Conservation (phyloP, 2,113 vertebrate species). For the Pseudorasbora parva region DNA sequence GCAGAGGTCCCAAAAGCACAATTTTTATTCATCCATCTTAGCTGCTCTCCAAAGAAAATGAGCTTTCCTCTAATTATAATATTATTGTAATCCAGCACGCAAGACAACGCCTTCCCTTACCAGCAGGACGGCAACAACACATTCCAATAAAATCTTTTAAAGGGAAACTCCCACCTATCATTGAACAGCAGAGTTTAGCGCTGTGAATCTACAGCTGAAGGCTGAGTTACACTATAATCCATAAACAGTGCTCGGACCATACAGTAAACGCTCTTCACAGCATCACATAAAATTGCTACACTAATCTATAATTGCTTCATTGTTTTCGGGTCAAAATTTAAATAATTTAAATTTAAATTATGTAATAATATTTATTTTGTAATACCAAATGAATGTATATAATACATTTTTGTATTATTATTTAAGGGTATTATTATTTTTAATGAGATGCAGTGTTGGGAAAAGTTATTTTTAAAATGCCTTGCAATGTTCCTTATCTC, state of each 20-base stretch:
- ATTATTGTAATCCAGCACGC: constrained; percentile 48
- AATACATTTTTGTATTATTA: too few species aligned
- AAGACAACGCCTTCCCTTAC: constrained; percentile 34
- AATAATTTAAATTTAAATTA: too few species aligned
- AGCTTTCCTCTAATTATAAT: constrained; percentile 30
- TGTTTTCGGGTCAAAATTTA: too few species aligned
- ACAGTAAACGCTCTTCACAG: neutral
- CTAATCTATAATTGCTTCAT: neutral
- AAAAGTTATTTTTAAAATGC: too few species aligned
- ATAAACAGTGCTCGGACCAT: neutral
- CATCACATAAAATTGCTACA: neutral
- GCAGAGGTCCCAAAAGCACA: neutral
- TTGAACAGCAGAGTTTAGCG: constrained; percentile 5
- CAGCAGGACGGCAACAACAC: constrained; percentile 39
- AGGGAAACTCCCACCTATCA: constrained; percentile 27
- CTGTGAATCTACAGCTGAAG: constrained; percentile 10
- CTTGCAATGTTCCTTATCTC: too few species aligned
- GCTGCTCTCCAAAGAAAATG: constrained; percentile 21
- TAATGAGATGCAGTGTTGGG: too few species aligned
- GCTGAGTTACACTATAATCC: neutral
- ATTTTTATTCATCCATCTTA: constrained; percentile 12
- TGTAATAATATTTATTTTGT: neutral
- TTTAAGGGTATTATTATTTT: too few species aligned
- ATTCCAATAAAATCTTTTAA: constrained; percentile 48
- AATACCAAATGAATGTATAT: neutral